phyloP scores from a whole-genome alignment of 2,797 vertebrate species.

The Halcyon leucocephala region DNA sequence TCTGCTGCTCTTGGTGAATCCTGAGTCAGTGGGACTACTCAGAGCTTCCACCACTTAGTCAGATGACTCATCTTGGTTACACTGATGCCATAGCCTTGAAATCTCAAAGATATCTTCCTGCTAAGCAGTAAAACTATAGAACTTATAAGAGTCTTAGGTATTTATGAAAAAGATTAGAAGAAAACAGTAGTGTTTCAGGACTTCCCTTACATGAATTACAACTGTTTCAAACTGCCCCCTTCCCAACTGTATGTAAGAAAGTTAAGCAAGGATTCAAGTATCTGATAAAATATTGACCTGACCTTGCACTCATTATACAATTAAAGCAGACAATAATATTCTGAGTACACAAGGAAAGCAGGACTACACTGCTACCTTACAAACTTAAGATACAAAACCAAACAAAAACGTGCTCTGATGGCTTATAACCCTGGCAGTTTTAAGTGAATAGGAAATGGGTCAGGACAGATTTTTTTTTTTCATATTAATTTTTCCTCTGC shows the following conservation, averaged over 20 bases:
- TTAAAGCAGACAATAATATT: background rate
- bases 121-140: background rate
- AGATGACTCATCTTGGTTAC: background rate
- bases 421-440: background rate
- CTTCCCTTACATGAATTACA: background rate
- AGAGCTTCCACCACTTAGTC: background rate
- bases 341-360: background rate
- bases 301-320: background rate
- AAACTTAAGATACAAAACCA: background rate
- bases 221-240: background rate
- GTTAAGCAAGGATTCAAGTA: background rate
- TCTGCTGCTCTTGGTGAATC: background rate
- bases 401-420: background rate
- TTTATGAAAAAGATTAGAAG: background rate
- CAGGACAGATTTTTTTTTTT: background rate
- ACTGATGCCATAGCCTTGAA: background rate
- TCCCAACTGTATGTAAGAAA: background rate
- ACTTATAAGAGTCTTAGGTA: background rate
- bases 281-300: background rate
- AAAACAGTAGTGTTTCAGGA: background rate
- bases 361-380: background rate
- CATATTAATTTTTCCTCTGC: background rate
- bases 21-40: background rate
- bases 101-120: background rate
- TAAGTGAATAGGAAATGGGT: background rate